Conservation (phyloP, 2,797 vertebrate genomes). For the Neosalanx taihuensis region DNA sequence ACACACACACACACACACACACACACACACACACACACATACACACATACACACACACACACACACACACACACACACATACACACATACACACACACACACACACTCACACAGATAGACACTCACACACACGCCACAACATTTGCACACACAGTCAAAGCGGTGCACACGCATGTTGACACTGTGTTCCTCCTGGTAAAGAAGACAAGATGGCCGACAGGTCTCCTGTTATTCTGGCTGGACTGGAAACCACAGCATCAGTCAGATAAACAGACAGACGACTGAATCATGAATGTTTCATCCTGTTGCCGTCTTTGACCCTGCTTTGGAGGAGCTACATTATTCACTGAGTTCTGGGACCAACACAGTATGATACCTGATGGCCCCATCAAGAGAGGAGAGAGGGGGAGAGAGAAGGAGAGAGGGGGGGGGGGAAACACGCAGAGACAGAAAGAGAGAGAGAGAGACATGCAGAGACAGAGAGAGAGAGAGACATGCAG, state of each 20-base stretch:
- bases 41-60: neutral
- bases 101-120: too few relatives aligned
- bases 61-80: too few relatives aligned
- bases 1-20: conserved; percentile 14
- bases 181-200: neutral
- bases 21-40: conserved; percentile 1
- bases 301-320: conserved; percentile 16
- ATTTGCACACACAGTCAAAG: neutral
- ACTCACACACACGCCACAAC: too few relatives aligned
- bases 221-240: neutral
- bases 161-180: too few relatives aligned
- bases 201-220: neutral
- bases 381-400: neutral
- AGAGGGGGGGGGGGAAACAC: conserved; percentile 48
- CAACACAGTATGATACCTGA: neutral
- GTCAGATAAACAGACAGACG: conserved; percentile 15
- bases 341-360: conserved; percentile 23
- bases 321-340: conserved; percentile 17
- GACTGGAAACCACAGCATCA: conserved; percentile 21
- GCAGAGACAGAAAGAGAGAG: conserved; percentile 38
- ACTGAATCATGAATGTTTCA: conserved; percentile 31
- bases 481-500: too few relatives aligned
- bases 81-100: too few relatives aligned
- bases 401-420: neutral
- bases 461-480: too few relatives aligned